Conservation (phyloP, 2,113 vertebrate genomes). For the Phylloscopus trochiloides region DNA sequence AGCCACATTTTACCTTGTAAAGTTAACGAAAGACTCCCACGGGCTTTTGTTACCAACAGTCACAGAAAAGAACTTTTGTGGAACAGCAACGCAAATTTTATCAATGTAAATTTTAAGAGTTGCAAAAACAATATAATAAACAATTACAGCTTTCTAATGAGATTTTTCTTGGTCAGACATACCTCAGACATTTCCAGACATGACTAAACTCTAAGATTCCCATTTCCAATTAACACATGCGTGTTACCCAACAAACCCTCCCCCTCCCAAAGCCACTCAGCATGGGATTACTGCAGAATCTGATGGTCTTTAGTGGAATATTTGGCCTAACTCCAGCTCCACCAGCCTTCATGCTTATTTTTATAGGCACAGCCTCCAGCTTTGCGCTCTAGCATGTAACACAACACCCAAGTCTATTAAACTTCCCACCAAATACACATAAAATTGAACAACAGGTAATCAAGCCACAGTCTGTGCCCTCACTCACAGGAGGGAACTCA, state of each 20-base stretch:
- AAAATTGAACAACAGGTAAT: slow-evolving; percentile 38
- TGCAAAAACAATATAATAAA: neutral
- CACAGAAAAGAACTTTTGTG: neutral
- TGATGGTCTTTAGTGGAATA: neutral
- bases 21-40: neutral
- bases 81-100: neutral
- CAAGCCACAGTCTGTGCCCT: neutral
- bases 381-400: neutral
- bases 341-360: slow-evolving; percentile 39
- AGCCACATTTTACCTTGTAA: neutral
- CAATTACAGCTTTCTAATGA: slow-evolving; percentile 1
- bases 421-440: neutral
- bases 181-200: slow-evolving; percentile 39
- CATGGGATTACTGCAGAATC: slow-evolving; percentile 10
- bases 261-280: neutral
- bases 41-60: neutral
- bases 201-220: slow-evolving; percentile 29
- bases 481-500: neutral
- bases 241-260: neutral
- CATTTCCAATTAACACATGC: slow-evolving; percentile 23
- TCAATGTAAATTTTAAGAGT: neutral
- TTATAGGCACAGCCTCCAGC: slow-evolving; percentile 49
- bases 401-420: slow-evolving; percentile 41
- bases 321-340: slow-evolving; percentile 18
- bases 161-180: slow-evolving; percentile 28